Evolutionary conservation across 2,888 invertebrate species (phyloP), one percentile per base, ranked within the genome.

Genomic region (Catocala nupta): DNA sequence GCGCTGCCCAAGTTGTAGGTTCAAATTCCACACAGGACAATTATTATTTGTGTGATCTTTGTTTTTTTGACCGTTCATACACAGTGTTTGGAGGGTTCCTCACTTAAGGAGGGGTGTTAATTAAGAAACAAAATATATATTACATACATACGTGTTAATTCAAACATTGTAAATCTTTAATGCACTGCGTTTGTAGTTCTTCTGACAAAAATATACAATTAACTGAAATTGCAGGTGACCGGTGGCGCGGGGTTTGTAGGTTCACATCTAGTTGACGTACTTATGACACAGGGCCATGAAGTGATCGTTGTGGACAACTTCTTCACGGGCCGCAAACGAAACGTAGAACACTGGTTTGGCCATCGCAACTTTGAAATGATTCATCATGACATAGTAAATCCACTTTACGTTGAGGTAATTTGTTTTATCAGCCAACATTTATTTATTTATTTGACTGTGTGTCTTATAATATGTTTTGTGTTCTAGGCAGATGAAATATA

Each of bases 201-300:
- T 25, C 4, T 25, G 25, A 2, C 36, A 13, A 47, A 34, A 11
- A 36, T 34, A 44, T 12, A 47, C 6, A 47, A 13, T 1, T 11
- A 5, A 11, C 4, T 43, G 1, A 43, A n/a, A 2, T 82, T 93
- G 47, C 90, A 97, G 96, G 96, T 98, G 56, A 99, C 99, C 7
- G 99, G 99, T 51, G 99, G 99, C 10, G 99, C 99, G 6, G 99
- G 99, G 3, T 99, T 99, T 94, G 99, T 99, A n/a, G 99, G 99
- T 0, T 99, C 99, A 0, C 99, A 99, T 91, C 95, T 99, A 34
- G 99, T 99, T 0, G 99, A 99, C 88, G 95, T 96, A 73, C 95
- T 99, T 57, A 99, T 99, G 99, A 95, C 97, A 73, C 97, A 97
- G 81, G 99, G 99, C 0, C 99, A 99, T 90, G 99, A 99, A 93